Evolutionary conservation across 2,113 vertebrate species (phyloP).

Genomic region (Acanthisitta chloris): DNA sequence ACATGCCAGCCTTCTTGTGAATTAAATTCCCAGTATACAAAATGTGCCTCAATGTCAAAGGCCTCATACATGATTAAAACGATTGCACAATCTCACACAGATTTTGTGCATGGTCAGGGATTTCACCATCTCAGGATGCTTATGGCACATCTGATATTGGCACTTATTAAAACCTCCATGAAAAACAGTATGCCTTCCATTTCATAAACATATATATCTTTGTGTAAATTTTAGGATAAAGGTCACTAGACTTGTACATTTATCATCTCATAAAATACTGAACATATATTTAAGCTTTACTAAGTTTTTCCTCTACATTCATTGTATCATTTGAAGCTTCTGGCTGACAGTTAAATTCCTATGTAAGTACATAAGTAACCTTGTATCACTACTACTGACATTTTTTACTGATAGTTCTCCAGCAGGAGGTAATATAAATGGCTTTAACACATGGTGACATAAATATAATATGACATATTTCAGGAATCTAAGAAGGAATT

Average conservation of each 20-base stretch:
- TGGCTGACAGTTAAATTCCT: not conserved
- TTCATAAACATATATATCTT: not conserved
- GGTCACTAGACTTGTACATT: not conserved
- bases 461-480: not conserved
- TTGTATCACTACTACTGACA: not conserved
- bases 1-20: not conserved
- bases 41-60: not conserved
- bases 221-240: not conserved
- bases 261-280: not conserved
- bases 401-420: not conserved
- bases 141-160: not conserved
- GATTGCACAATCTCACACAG: not conserved
- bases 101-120: not conserved
- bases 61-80: not conserved
- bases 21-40: not conserved
- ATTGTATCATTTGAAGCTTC: not conserved
- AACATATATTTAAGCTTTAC: not conserved
- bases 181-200: not conserved
- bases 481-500: not conserved
- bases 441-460: not conserved
- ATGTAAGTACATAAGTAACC: not conserved
- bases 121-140: not conserved
- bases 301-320: not conserved
- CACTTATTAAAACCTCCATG: not conserved
- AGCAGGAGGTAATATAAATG: not conserved